phyloP scores from a whole-genome alignment of 37 sponge, comb jelly and placozoan genomes.

The Axinella damicornis region DNA sequence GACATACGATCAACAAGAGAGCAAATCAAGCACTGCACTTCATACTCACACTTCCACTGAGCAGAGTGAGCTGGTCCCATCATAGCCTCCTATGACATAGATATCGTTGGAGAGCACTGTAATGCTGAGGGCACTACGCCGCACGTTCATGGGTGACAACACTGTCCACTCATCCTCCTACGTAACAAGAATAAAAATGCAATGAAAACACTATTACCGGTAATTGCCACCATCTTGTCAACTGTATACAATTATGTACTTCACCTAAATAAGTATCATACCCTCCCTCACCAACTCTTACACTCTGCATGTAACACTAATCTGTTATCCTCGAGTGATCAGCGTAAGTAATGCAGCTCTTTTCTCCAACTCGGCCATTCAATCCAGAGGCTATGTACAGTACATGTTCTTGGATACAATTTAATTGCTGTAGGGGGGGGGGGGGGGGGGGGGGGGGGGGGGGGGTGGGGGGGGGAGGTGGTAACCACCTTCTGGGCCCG shows the following conservation, averaged over 20 bases:
- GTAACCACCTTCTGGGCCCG: no score
- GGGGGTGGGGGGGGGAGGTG: no score
- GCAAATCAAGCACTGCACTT: not conserved
- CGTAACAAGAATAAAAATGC: not conserved
- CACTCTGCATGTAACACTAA: not conserved
- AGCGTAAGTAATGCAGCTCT: no score
- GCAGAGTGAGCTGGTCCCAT: constrained; percentile 48
- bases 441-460: no score
- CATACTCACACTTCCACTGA: constrained; percentile 56
- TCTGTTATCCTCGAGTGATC: no score
- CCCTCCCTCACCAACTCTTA: not conserved
- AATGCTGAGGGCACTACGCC: constrained; percentile 67
- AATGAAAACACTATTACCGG: no score
- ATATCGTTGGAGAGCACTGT: constrained; percentile 34
- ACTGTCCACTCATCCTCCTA: constrained; percentile 52
- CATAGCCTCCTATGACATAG: constrained; percentile 63
- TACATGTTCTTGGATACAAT: no score
- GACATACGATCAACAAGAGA: no score
- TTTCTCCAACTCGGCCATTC: no score
- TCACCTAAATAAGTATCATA: not conserved
- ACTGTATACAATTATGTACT: not conserved
- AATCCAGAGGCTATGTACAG: no score
- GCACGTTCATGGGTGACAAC: constrained; percentile 49
- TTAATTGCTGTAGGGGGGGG: no score
- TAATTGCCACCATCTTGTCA: no score